Evolutionary conservation across 2,888 invertebrate species (phyloP).

Genomic region (Leucophenga maculata): DNA sequence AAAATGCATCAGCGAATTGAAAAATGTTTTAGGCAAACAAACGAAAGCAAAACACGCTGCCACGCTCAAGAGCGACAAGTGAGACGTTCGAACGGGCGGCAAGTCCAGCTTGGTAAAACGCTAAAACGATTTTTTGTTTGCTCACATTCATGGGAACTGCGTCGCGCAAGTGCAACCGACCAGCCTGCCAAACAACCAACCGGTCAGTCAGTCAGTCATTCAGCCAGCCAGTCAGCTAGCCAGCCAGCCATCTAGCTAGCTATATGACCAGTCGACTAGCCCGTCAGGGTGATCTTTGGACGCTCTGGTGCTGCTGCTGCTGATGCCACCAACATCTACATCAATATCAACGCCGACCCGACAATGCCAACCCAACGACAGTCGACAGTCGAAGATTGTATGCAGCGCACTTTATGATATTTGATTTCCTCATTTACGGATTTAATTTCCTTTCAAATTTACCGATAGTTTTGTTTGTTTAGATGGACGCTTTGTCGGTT

Average conservation of each 20-base stretch:
- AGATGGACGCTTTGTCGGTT: conserved; percentile 19
- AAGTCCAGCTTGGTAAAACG: conserved; percentile 42
- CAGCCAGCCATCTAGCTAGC: conserved; percentile 3
- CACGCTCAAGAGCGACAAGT: too few species aligned
- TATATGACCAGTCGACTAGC: background rate
- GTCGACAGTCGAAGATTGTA: background rate
- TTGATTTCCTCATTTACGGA: conserved; percentile 71
- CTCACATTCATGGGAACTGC: conserved; percentile 61
- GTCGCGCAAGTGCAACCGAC: conserved; percentile 30
- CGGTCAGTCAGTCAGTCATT: background rate
- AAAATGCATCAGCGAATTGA: conserved; percentile 68
- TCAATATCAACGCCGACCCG: conserved; percentile 6
- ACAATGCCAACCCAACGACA: too few species aligned
- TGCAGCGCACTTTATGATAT: conserved; percentile 66
- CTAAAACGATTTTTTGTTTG: conserved; percentile 57
- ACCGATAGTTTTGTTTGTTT: conserved; percentile 51
- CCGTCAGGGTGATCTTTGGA: background rate
- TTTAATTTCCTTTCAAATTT: conserved; percentile 69
- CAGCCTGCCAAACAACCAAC: background rate
- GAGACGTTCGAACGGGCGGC: too few species aligned
- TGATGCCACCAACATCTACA: conserved; percentile 20
- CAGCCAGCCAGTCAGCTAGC: background rate
- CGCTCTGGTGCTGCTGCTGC: too few species aligned
- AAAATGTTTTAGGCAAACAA: conserved; percentile 62
- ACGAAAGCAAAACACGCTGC: conserved; percentile 29